phyloP scores from a whole-genome alignment of 2,888 invertebrate species.

The Tuberolachnus salignus region DNA sequence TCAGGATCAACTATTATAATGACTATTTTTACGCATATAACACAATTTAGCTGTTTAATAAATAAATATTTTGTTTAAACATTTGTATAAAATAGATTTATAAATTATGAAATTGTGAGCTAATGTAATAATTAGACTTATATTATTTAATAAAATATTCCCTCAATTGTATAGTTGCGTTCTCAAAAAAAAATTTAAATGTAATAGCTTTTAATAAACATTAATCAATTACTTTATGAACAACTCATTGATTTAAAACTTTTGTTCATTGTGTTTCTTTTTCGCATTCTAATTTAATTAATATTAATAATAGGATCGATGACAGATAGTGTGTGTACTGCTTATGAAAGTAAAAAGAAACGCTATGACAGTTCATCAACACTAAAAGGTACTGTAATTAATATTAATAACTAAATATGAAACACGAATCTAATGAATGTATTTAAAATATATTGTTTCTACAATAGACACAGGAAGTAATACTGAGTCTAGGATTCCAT shows the following conservation, averaged over 20 bases:
- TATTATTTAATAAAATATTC: too few relatives aligned
- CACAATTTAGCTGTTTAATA: too few relatives aligned
- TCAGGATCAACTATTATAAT: too few relatives aligned
- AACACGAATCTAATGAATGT: neutral
- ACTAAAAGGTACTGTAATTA: slow-evolving; percentile 53
- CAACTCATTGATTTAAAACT: neutral
- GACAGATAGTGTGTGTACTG: slow-evolving; percentile 69
- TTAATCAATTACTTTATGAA: slow-evolving; percentile 10
- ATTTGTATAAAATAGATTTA: neutral
- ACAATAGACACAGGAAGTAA: slow-evolving; percentile 7
- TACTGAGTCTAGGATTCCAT: slow-evolving; percentile 16
- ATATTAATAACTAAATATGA: slow-evolving; percentile 17
- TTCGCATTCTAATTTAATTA: slow-evolving; percentile 36
- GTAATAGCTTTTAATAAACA: slow-evolving; percentile 9
- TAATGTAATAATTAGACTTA: neutral
- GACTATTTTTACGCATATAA: too few relatives aligned
- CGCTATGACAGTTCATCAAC: slow-evolving; percentile 38
- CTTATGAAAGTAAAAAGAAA: slow-evolving; percentile 65
- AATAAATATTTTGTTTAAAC: neutral
- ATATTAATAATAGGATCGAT: slow-evolving; percentile 64
- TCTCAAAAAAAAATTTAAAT: neutral
- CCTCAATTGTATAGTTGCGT: neutral
- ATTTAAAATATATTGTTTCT: slow-evolving; percentile 34
- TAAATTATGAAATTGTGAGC: neutral
- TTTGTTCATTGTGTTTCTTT: slow-evolving; percentile 13